Base-by-base conservation (phyloP, 2,888 invertebrate genomes). In the Philonicus albiceps region DNA sequence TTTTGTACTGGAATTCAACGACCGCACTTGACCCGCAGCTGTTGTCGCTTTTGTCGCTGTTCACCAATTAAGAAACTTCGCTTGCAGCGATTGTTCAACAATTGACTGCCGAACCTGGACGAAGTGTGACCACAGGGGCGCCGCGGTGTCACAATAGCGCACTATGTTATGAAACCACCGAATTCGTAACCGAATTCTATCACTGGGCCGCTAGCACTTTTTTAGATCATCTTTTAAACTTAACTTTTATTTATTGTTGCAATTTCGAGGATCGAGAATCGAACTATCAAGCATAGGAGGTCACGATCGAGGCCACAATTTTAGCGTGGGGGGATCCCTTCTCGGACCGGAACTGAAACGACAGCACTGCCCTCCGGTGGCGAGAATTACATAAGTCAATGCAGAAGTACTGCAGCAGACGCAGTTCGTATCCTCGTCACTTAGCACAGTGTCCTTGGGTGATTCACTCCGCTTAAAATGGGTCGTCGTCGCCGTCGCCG, bases 391-490 rank as follows among this genome's bases (percentile, higher is more conserved):
- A 81, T 81, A 81, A 81, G 81, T 31, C 81, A 49, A 81, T 81
- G 81, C 81, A 64, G 81, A 81, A 81, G 19, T 37, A 81, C 81
- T 81, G 81, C 81, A 81, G 81, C 34, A 64, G 49, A 55, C 55
- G 30, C 13, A 81, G 55, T 55, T 75, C 43, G 53, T 31, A 85
- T 85, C 85, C 85, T 85, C 30, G 85, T 75, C 85, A 93, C 89
- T 92, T 91, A 85, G 93, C 93, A 55, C 92, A 86, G 78, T 87
- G 87, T 87, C 86, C 87, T 87, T 86, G 86, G 83, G 84, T 85
- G 85, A 75, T 53, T 85, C 74, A 85, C 81, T 7, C 30, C 31
- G 73, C 22, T 31, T 34, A 78, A 55, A 87, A 53, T 81, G 40
- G 78, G 76, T 87, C 85, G 85, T 85, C 22, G 72, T 75, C 8